Conservation (phyloP, 1,140 invertebrate species). For the Diorhabda elongata region DNA sequence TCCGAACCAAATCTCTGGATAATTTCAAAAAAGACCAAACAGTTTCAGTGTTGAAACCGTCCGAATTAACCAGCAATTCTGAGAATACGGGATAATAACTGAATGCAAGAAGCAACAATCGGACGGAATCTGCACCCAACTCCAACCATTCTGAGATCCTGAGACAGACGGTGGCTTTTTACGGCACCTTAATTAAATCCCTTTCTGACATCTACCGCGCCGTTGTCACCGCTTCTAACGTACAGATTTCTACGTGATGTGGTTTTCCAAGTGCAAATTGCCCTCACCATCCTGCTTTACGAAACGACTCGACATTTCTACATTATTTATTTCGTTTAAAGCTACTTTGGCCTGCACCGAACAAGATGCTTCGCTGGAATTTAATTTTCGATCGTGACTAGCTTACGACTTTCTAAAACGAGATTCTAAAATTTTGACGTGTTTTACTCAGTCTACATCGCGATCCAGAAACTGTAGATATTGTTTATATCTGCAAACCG, state of each 20-base stretch:
- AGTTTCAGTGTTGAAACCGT: neutral
- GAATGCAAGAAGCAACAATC: slow-evolving; percentile 7
- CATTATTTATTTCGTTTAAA: slow-evolving; percentile 37
- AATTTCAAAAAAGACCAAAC: too few species aligned
- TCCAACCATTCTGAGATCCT: neutral
- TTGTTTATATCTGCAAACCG: too few species aligned
- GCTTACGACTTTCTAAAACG: neutral
- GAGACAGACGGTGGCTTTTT: slow-evolving; percentile 41
- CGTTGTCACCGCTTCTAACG: slow-evolving; percentile 45
- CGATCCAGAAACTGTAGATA: too few species aligned
- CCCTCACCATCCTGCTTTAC: slow-evolving; percentile 23
- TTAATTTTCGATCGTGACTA: slow-evolving; percentile 12
- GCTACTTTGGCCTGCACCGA: slow-evolving; percentile 14
- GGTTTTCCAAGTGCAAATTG: slow-evolving; percentile 47
- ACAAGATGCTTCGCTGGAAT: slow-evolving; percentile 10
- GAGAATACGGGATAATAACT: neutral
- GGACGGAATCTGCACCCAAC: slow-evolving; percentile 1
- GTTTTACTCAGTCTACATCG: too few species aligned
- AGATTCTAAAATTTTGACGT: neutral
- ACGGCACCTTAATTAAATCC: slow-evolving; percentile 48
- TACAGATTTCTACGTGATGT: slow-evolving; percentile 47
- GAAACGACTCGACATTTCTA: slow-evolving; percentile 31
- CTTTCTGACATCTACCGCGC: slow-evolving; percentile 47
- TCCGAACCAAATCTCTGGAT: too few species aligned
- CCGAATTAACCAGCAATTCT: neutral